These are phyloP conservation scores for Ceratina japonica DNA, from an alignment of 1,140 invertebrate genomes.

Conservation along the genomic window DNA sequence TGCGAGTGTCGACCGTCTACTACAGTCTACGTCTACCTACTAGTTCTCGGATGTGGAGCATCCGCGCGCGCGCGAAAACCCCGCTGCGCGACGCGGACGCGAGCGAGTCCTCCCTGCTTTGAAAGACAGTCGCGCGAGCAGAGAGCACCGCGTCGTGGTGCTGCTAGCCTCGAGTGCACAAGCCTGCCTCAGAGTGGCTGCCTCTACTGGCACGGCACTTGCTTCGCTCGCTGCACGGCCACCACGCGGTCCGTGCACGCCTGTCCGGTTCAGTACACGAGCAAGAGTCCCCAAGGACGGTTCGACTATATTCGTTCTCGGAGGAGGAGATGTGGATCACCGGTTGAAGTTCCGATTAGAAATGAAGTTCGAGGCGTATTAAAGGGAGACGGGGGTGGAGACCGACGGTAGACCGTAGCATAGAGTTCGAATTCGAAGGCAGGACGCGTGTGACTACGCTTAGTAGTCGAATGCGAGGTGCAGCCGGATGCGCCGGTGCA, in stretches of 20 bases:
- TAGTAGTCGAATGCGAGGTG: conserved; percentile 49
- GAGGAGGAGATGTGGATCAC: no score
- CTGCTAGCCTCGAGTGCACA: conserved; percentile 39
- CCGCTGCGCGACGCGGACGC: no score
- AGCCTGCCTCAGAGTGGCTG: conserved; percentile 40
- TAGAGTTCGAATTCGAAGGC: no score
- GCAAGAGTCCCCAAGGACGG: conserved; percentile 47
- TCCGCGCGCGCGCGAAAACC: neutral
- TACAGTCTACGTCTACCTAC: no score
- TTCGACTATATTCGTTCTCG: conserved; percentile 10
- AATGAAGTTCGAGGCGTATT: no score
- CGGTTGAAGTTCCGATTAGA: neutral
- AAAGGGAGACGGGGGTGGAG: neutral
- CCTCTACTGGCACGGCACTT: conserved; percentile 32
- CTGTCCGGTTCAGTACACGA: conserved; percentile 45
- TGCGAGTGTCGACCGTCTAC: no score
- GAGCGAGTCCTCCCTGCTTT: neutral
- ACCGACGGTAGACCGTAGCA: neutral
- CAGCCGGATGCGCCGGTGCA: conserved; percentile 59
- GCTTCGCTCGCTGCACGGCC: conserved; percentile 41
- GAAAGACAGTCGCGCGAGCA: neutral
- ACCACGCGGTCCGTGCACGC: conserved; percentile 27
- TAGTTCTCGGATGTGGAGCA: no score
- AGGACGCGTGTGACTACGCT: conserved; percentile 3
- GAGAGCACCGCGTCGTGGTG: conserved; percentile 47